phyloP scores from a whole-genome alignment of 2,888 invertebrate genomes.

The Ecliptopera silaceata region DNA sequence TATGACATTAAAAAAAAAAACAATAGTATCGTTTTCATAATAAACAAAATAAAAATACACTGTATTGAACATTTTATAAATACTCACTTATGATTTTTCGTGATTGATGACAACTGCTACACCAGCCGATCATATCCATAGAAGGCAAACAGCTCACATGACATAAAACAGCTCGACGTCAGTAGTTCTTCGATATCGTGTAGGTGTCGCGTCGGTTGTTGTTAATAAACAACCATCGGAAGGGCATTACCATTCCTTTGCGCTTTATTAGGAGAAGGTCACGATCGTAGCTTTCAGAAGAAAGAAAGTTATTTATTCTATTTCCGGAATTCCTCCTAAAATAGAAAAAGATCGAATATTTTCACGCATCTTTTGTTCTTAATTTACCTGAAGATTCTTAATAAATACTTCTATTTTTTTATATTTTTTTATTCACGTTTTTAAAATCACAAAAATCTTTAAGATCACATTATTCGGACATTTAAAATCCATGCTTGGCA shows the following conservation, averaged over 20 bases:
- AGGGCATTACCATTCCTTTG: constrained; percentile 46
- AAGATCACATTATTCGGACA: constrained; percentile 24
- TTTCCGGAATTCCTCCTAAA: constrained; percentile 15
- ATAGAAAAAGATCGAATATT: constrained; percentile 27
- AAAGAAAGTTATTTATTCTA: constrained; percentile 23
- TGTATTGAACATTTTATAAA: too few relatives aligned
- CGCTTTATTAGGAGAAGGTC: constrained; percentile 34
- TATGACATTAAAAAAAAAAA: too few relatives aligned
- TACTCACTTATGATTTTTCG: too few relatives aligned
- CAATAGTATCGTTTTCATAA: too few relatives aligned
- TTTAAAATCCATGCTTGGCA: constrained; percentile 33
- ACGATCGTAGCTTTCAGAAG: constrained; percentile 24
- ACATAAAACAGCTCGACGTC: too few relatives aligned
- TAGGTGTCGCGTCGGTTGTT: too few relatives aligned
- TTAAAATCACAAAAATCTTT: too few relatives aligned
- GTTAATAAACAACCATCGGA: constrained; percentile 1
- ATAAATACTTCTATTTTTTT: neutral
- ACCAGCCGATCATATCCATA: too few relatives aligned
- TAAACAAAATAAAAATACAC: too few relatives aligned
- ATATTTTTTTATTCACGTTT: neutral
- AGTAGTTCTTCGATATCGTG: too few relatives aligned
- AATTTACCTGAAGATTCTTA: neutral
- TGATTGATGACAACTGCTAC: too few relatives aligned
- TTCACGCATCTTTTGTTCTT: constrained; percentile 24
- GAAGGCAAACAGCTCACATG: too few relatives aligned